These are phyloP conservation scores for Arbacia lixula DNA, from an alignment of 53 echinoderm and acorn worm species.

Conservation along the genomic window DNA sequence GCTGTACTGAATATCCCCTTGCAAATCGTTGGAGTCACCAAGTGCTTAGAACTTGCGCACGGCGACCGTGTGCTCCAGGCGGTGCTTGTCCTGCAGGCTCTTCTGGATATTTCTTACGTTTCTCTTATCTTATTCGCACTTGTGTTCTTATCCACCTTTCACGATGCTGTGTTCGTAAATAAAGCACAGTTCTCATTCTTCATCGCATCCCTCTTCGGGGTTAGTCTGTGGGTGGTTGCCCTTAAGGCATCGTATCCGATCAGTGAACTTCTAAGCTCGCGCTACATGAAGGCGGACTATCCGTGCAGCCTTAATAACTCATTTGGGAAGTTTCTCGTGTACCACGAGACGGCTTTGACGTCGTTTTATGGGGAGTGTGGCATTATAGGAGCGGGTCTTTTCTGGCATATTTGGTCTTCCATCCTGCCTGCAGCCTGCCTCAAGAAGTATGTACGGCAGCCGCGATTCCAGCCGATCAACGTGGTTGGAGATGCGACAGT, in stretches of 20 bases:
- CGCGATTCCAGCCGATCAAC: too few species aligned
- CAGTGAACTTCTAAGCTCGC: background rate
- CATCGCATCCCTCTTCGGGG: background rate
- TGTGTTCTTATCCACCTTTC: background rate
- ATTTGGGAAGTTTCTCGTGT: background rate
- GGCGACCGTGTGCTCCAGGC: background rate
- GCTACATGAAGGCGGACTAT: background rate
- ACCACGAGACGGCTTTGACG: background rate
- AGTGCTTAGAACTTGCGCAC: background rate
- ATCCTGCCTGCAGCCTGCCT: background rate
- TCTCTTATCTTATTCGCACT: background rate
- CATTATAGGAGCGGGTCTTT: constrained; percentile 2
- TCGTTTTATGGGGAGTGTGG: constrained; percentile 30
- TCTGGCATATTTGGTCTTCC: constrained; percentile 28
- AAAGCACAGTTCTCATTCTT: background rate
- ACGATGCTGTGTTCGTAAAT: constrained; percentile 22
- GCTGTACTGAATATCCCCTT: background rate
- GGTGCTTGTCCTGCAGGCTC: background rate
- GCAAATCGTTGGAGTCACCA: background rate
- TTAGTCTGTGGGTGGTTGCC: background rate
- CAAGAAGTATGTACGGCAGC: too few species aligned
- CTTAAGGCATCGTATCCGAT: background rate
- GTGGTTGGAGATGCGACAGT: too few species aligned
- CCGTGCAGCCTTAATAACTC: constrained; percentile 3
- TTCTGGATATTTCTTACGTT: background rate